These are phyloP conservation scores for Drosophila sechellia DNA, from an alignment of 1,140 invertebrate species.

Conservation along the genomic window DNA sequence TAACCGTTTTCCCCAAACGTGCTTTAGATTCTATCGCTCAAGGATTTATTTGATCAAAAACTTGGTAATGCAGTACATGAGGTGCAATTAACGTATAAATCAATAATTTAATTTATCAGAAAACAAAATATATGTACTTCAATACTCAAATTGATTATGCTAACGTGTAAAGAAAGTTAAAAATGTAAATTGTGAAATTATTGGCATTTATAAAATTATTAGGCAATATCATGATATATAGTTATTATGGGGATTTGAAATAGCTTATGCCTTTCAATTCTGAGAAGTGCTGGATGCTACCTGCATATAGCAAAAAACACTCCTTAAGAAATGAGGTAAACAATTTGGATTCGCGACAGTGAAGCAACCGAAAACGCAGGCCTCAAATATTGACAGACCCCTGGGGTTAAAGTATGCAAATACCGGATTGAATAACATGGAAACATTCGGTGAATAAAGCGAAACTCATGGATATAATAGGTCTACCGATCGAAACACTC, in stretches of 20 bases:
- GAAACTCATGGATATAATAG: background rate
- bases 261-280: background rate
- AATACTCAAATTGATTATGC: background rate
- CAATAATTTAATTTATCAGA: background rate
- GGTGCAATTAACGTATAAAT: background rate
- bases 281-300: background rate
- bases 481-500: conserved; percentile 40
- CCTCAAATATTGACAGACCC: conserved; percentile 19
- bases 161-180: conserved; percentile 12
- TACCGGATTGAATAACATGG: conserved; percentile 17
- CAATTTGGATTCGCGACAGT: conserved; percentile 16
- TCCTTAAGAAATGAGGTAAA: conserved; percentile 7
- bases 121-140: background rate
- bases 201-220: background rate
- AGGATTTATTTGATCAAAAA: conserved; percentile 23
- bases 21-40: no score
- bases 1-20: background rate
- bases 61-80: background rate
- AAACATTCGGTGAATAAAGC: background rate
- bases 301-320: conserved; percentile 9
- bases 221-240: conserved; percentile 24
- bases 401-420: conserved; percentile 40
- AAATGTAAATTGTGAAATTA: background rate
- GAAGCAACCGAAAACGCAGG: conserved; percentile 2
- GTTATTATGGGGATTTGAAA: background rate